phyloP scores from a whole-genome alignment of 2,113 vertebrate genomes.

The Pelmatolapia mariae region DNA sequence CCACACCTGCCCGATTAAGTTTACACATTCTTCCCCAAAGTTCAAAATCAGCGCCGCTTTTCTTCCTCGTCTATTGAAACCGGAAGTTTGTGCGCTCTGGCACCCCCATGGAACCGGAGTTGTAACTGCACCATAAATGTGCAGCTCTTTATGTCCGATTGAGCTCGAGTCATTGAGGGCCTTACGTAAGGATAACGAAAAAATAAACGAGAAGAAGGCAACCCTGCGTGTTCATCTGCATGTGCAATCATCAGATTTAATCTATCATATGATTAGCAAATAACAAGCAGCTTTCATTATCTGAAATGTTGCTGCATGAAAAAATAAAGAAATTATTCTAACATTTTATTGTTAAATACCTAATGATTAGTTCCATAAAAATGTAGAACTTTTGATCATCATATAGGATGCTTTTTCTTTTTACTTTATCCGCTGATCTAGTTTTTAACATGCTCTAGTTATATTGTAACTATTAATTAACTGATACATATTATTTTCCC shows the following conservation, averaged over 20 bases:
- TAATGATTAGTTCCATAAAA: not conserved
- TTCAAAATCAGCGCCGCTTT: constrained; percentile 67
- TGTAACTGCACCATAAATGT: constrained; percentile 11
- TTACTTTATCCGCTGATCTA: not conserved
- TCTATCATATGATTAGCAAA: not conserved
- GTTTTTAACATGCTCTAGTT: not conserved
- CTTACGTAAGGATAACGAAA: not conserved
- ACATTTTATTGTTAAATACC: not conserved
- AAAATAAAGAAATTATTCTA: not conserved
- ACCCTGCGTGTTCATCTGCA: not conserved
- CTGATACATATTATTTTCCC: not conserved
- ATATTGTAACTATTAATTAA: not conserved
- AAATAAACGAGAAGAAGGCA: not conserved
- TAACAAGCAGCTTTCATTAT: not conserved
- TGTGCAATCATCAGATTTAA: not conserved
- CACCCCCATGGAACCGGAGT: not conserved
- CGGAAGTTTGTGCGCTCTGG: not conserved
- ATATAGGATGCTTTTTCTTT: not conserved
- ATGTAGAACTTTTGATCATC: not conserved
- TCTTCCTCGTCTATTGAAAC: not conserved
- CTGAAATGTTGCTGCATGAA: not conserved
- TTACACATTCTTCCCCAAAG: constrained; percentile 16
- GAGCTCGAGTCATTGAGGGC: not conserved
- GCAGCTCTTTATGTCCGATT: not conserved
- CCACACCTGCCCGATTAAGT: constrained; percentile 34